Evolutionary conservation across 2,888 invertebrate species (phyloP).

Genomic region (Orthosia gracilis): DNA sequence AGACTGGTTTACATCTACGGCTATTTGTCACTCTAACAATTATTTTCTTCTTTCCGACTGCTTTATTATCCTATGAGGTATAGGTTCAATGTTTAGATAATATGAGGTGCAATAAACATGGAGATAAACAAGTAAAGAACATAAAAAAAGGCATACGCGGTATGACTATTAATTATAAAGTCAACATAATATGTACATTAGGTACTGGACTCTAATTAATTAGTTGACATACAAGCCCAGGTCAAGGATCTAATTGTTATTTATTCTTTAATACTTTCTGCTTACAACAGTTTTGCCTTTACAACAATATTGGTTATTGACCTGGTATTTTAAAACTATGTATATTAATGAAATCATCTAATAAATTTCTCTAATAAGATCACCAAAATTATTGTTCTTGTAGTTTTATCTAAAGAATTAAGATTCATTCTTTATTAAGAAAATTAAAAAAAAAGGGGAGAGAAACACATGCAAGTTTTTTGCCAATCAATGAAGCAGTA

Average conservation of each 20-base stretch:
- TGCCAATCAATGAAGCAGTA: too few relatives aligned
- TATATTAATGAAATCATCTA: too few relatives aligned
- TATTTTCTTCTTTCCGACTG: too few relatives aligned
- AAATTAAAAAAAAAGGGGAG: too few relatives aligned
- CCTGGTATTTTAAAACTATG: not conserved
- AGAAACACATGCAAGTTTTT: too few relatives aligned
- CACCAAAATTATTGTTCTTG: too few relatives aligned
- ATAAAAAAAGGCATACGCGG: not conserved
- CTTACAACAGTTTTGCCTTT: not conserved
- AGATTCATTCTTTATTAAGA: too few relatives aligned
- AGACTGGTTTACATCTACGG: not conserved
- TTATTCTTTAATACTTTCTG: not conserved
- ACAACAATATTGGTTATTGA: not conserved
- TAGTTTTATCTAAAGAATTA: too few relatives aligned
- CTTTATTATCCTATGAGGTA: not conserved
- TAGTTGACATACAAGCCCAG: not conserved
- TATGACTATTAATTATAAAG: not conserved
- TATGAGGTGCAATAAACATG: not conserved
- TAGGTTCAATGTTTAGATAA: not conserved
- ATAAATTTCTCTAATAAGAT: too few relatives aligned
- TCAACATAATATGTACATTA: not conserved
- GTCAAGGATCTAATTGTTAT: not conserved
- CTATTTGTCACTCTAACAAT: not conserved
- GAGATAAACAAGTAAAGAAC: not conserved
- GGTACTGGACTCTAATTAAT: not conserved